Conservation (phyloP, 2,797 vertebrate species). For the Cetoscarus ocellatus region DNA sequence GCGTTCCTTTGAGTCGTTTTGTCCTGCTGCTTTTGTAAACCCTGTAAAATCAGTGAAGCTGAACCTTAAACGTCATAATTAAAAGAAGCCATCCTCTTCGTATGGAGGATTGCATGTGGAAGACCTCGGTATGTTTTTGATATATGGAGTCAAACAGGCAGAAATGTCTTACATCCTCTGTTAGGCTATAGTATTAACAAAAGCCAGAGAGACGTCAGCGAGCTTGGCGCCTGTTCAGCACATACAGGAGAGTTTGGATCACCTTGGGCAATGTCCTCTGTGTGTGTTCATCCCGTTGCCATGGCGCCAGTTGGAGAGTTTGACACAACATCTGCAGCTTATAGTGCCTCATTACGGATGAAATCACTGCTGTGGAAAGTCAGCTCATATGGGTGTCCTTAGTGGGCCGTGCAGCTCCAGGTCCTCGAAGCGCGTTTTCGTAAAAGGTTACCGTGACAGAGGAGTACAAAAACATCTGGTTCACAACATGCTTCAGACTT, state of each 20-base stretch:
- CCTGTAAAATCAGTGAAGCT: constrained; percentile 47
- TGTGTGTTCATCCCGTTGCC: constrained; percentile 80
- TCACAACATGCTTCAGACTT: constrained; percentile 67
- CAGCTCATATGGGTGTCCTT: constrained; percentile 81
- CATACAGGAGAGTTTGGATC: constrained; percentile 80
- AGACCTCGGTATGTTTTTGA: constrained; percentile 60
- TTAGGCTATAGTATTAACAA: constrained; percentile 64
- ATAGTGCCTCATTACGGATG: constrained; percentile 84
- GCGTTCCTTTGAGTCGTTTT: constrained; percentile 48
- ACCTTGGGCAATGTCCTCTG: constrained; percentile 76
- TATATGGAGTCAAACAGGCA: constrained; percentile 42
- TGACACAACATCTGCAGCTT: constrained; percentile 86
- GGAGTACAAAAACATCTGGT: constrained; percentile 82
- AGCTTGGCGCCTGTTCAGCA: constrained; percentile 70
- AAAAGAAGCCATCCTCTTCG: constrained; percentile 50
- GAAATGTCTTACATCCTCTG: constrained; percentile 34
- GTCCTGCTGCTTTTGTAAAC: constrained; percentile 59
- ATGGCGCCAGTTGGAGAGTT: constrained; percentile 74
- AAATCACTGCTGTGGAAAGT: constrained; percentile 84
- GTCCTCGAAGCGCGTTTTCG: constrained; percentile 65
- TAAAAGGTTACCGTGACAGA: constrained; percentile 77
- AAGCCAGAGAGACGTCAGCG: constrained; percentile 57
- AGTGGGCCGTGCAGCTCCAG: constrained; percentile 71
- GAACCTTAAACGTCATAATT: constrained; percentile 47
- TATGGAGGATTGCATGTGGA: constrained; percentile 40